Conservation (phyloP, 2,888 invertebrate genomes). For the Epirrhoe alternata region DNA sequence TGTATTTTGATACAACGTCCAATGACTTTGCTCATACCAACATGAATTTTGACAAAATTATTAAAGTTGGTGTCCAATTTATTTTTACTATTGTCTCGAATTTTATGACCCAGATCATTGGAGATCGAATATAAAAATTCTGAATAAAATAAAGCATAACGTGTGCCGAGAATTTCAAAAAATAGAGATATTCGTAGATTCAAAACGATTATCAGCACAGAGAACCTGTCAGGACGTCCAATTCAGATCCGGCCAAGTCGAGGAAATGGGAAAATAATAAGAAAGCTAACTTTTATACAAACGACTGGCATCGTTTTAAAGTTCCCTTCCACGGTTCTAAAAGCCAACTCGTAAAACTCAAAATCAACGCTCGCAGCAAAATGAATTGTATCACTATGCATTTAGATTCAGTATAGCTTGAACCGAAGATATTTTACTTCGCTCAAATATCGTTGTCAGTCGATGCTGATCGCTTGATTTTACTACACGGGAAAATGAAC, state of each 20-base stretch:
- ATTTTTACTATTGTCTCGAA: neutral
- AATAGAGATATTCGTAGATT: neutral
- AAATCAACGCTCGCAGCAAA: constrained; percentile 3
- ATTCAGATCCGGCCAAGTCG: constrained; percentile 48
- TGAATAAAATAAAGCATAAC: neutral
- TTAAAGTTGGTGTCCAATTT: constrained; percentile 4
- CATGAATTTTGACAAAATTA: constrained; percentile 7
- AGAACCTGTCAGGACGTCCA: constrained; percentile 53
- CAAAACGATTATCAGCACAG: constrained; percentile 38
- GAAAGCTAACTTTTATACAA: constrained; percentile 69
- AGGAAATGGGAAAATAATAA: constrained; percentile 56
- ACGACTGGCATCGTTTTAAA: constrained; percentile 66
- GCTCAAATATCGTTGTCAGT: neutral
- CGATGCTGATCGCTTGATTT: neutral
- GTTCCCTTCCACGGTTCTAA: constrained; percentile 46
- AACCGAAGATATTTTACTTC: neutral
- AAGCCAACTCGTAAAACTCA: constrained; percentile 7
- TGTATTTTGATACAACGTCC: neutral
- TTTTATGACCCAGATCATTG: neutral
- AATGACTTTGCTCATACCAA: neutral
- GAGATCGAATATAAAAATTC: neutral
- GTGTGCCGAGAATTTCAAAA: neutral
- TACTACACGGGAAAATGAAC: neutral
- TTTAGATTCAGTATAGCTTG: constrained; percentile 3
- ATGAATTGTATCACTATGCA: constrained; percentile 4